Conservation (phyloP, 2,113 vertebrate species). For the Cromileptes altivelis region DNA sequence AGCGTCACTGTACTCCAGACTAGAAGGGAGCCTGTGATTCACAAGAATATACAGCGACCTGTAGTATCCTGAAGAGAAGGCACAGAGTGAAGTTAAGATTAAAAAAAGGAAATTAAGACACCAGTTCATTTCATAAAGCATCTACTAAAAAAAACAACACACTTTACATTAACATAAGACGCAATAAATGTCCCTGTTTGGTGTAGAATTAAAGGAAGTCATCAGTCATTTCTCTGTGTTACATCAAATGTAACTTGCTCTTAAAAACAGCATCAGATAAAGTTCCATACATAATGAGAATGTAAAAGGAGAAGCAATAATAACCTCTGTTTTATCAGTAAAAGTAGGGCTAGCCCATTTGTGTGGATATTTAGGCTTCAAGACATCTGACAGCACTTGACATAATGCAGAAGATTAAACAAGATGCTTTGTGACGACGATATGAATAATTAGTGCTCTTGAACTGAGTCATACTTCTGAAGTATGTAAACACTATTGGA, state of each 20-base stretch:
- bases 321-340: neutral
- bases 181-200: neutral
- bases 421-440: neutral
- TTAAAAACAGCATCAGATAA: neutral
- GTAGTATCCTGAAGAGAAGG: slow-evolving; percentile 90
- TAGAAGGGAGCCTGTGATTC: slow-evolving; percentile 95
- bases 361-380: neutral
- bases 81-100: slow-evolving; percentile 17
- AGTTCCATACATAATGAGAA: neutral
- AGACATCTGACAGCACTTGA: neutral
- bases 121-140: neutral
- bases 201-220: neutral
- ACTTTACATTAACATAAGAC: neutral
- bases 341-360: neutral
- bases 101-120: neutral
- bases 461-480: slow-evolving; percentile 27
- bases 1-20: slow-evolving; percentile 94
- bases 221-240: neutral
- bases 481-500: slow-evolving; percentile 17
- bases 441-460: neutral
- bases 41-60: slow-evolving; percentile 94
- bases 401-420: slow-evolving; percentile 16
- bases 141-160: neutral
- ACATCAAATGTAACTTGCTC: neutral
- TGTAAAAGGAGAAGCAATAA: neutral